These are phyloP conservation scores for Hoplodrina ambigua DNA, from an alignment of 2,888 invertebrate genomes.

Conservation along the genomic window DNA sequence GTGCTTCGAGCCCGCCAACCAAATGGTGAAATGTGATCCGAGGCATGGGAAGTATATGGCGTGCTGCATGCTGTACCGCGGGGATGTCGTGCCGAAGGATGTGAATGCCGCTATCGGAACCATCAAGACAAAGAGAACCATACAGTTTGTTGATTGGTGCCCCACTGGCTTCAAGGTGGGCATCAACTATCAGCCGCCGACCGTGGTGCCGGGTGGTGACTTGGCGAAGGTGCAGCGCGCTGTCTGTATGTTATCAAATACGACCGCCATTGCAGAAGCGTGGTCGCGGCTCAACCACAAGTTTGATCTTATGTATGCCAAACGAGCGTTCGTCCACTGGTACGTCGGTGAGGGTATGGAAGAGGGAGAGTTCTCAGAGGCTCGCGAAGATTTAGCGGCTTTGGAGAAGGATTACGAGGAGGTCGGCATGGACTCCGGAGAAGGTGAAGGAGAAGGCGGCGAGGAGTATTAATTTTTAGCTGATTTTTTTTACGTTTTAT, in stretches of 20 bases:
- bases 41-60: constrained; percentile 98
- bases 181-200: constrained; percentile 96
- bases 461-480: constrained; percentile 92
- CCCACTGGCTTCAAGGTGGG: constrained; percentile 95
- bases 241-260: constrained; percentile 99
- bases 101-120: constrained; percentile 98
- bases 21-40: constrained; percentile 98
- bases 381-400: constrained; percentile 91
- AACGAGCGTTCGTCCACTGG: constrained; percentile 99
- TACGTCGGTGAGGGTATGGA: constrained; percentile 96
- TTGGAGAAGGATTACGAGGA: constrained; percentile 96
- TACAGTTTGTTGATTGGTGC: constrained; percentile 98
- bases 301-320: constrained; percentile 98
- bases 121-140: constrained; percentile 97
- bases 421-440: constrained; percentile 96
- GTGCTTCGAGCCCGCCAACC: constrained; percentile 98
- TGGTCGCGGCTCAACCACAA: constrained; percentile 99
- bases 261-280: constrained; percentile 99
- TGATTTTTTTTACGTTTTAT: constrained; percentile 67
- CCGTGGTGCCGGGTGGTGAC: constrained; percentile 97
- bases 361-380: constrained; percentile 96
- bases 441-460: constrained; percentile 94
- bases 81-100: constrained; percentile 98
- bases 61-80: constrained; percentile 98
- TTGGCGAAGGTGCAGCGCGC: constrained; percentile 98